These are phyloP conservation scores for Myrmecophaga tridactyla DNA, from an alignment of 2,113 vertebrate species.

Conservation along the genomic window DNA sequence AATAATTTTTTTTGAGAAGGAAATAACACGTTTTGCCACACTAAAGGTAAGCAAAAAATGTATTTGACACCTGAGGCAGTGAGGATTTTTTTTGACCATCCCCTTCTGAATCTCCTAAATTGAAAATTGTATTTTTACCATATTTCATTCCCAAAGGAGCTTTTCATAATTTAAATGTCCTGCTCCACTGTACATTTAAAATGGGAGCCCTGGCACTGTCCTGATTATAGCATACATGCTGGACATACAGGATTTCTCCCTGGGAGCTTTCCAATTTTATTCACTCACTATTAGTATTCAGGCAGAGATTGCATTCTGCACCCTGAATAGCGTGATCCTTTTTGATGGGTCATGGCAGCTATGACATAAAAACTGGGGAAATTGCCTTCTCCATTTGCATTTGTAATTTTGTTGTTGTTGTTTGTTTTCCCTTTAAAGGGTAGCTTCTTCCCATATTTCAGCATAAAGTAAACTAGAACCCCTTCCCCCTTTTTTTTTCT, in stretches of 20 bases:
- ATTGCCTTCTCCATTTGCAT: not conserved
- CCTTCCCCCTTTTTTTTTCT: too few relatives aligned
- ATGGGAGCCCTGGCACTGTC: conserved; percentile 11
- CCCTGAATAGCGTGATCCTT: not conserved
- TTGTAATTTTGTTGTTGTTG: not conserved
- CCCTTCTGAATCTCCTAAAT: conserved; percentile 39
- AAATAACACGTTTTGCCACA: conserved; percentile 42
- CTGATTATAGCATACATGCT: conserved; percentile 28
- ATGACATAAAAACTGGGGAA: not conserved
- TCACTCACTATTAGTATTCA: conserved; percentile 16
- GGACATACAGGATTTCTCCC: conserved; percentile 35
- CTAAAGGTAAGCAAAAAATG: conserved; percentile 68
- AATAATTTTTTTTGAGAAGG: conserved; percentile 59
- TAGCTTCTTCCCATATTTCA: not conserved
- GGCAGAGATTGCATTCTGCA: not conserved
- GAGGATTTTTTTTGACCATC: not conserved
- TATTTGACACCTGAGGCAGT: conserved; percentile 67
- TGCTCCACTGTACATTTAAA: conserved; percentile 27
- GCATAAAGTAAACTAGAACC: not conserved
- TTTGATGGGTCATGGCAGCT: not conserved
- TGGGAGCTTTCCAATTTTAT: conserved; percentile 51
- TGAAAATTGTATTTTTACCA: conserved; percentile 62
- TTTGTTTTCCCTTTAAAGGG: not conserved
- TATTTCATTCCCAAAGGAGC: conserved; percentile 63
- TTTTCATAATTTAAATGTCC: conserved; percentile 62